Evolutionary conservation across 2,797 vertebrate genomes (phyloP).

Genomic region (Smutsia temminckii): DNA sequence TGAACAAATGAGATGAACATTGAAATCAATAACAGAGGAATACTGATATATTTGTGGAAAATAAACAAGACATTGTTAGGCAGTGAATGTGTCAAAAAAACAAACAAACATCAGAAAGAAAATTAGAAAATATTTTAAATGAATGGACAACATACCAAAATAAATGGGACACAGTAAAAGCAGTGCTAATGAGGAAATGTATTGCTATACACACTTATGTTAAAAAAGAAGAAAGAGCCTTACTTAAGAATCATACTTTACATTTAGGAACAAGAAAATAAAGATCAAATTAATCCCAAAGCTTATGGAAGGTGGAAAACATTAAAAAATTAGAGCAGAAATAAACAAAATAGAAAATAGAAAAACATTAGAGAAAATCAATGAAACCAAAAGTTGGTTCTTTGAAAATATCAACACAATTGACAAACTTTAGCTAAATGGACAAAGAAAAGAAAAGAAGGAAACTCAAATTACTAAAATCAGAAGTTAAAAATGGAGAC

Average conservation of each 20-base stretch:
- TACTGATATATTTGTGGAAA: neutral
- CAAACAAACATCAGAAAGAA: neutral
- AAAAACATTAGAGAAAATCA: neutral
- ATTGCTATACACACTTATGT: neutral
- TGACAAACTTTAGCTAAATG: too few species aligned
- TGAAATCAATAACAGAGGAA: neutral
- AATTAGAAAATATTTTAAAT: neutral
- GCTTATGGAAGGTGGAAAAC: neutral
- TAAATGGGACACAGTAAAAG: neutral
- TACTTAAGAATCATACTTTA: neutral
- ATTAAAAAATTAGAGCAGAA: neutral
- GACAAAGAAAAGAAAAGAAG: too few species aligned
- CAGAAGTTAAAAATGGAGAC: too few species aligned
- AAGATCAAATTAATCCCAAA: neutral
- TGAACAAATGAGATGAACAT: neutral
- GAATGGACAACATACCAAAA: neutral
- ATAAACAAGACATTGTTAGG: neutral
- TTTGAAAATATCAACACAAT: neutral
- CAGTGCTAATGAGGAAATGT: neutral
- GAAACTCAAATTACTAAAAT: too few species aligned
- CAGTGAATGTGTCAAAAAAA: neutral
- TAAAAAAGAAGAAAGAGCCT: neutral
- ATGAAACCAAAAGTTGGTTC: neutral
- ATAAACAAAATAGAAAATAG: neutral
- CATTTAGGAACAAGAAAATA: neutral